Base-by-base conservation (phyloP, 2,888 invertebrate genomes). In the Eupeodes latifasciatus region DNA sequence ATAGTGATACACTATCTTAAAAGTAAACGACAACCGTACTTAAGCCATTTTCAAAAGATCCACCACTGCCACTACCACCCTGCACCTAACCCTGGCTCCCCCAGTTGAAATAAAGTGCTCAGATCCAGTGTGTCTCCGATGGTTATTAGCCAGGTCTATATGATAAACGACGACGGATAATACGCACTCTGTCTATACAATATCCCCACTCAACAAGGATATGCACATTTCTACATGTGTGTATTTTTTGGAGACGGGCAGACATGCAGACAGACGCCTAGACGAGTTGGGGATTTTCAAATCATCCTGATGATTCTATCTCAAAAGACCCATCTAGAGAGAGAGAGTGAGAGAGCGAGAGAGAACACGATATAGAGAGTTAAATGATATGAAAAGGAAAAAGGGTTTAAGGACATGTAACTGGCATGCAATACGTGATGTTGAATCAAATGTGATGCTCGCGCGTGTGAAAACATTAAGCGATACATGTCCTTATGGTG, bases 371-470 rank as follows among this genome's bases (percentile, higher is more conserved):
- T 47, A 27, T 27, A 75, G 69, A 40, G 64, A 55, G 57, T 27
- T 57, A 66, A 49, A 66, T 47, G 47, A 49, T 44, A 66, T 53
- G 53, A n/a, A 74, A 62, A 66, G 57, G 81, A 81, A 88, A 71
- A 88, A 77, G 88, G 88, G 66, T 88, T 88, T 74, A 88, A 84
- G 81, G 85, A 85, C 85, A 88, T 88, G 88, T 88, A 85, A 88
- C 88, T 88, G 81, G 85, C 85, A 85, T 88, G 91, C 91, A 91
- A 91, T 92, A 93, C 92, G 92, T 93, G 92, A 92, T 91, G 91
- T 91, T 91, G 93, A 93, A 93, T 93, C 93, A 92, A 92, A 93
- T 93, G 92, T 91, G 92, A 92, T 93, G 93, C 93, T 93, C 93
- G 92, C 91, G 93, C 93, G 92, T 93, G 93, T 93, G 93, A 93